Base-by-base conservation (phyloP, 2,113 vertebrate species). In the Stercorarius parasiticus region DNA sequence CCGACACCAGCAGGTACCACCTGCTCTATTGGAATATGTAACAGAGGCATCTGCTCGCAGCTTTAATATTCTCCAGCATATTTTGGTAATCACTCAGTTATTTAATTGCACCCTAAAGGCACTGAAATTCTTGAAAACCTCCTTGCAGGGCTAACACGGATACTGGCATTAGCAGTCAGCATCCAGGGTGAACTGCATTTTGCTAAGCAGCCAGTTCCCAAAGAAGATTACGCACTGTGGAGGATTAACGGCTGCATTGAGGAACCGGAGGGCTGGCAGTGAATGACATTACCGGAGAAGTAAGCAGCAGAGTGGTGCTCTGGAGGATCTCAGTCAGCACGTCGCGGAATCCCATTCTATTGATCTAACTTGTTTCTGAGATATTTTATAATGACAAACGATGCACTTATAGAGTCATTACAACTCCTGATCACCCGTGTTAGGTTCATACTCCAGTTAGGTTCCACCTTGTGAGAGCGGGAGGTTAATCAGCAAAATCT, bases 91-190 rank as follows among this genome's bases (percentile, higher is more conserved):
- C n/a, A 52, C 38, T 95, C 92, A 59, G 65, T 64, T 96, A 91
- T 94, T 97, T 97, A 96, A 94, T 94, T 96, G 73, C 34, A 96
- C 52, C 80, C 62, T 62, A 40, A 96, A 73, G 90, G 84, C 47
- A 89, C 42, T 74, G 49, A 34, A 66, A 64, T 36, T 21, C 38
- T 94, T 79, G 16, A 91, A 93, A 97, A 76, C 52, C 56, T 89
- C 82, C 36, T 95, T 30, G 42, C 56, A 80, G 87, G 53, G 50
- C 45, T 82, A 85, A 71, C 1, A 1, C 52, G 50, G 36, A 43
- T 61, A 42, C 85, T 71, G 11, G 2, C 79, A 92, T 90, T 94
- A 73, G 80, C 82, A 86, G 88, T 50, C 72, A 90, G 15, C 72
- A 91, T 18, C 91, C 78, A 64, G 89, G 22, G 32, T 52, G 71